Percentiles rank a stretch among this genome's conserved stretches.
These are phyloP conservation scores for Mya arenaria DNA, from an alignment of 1,140 invertebrate genomes.

Conservation along the genomic window DNA sequence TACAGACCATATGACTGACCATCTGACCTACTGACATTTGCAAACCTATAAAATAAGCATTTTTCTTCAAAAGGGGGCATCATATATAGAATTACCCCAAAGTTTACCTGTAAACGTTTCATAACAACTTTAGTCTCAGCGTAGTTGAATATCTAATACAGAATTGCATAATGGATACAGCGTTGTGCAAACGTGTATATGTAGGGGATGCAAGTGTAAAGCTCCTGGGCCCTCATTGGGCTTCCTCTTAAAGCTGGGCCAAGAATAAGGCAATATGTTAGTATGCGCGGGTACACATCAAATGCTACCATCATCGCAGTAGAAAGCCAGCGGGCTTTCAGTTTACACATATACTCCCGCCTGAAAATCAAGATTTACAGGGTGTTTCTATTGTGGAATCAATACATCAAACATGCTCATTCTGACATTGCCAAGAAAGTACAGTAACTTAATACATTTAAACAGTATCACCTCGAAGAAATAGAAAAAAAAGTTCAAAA, in stretches of 20 bases:
- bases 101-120: conserved; percentile 2
- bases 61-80: too few relatives aligned
- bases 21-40: too few relatives aligned
- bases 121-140: conserved; percentile 22
- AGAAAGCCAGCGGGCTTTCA: conserved; percentile 8
- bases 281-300: conserved; percentile 36
- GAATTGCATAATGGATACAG: background rate
- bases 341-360: conserved; percentile 8
- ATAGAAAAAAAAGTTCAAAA: too few relatives aligned
- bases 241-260: background rate
- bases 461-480: too few relatives aligned
- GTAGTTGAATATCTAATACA: conserved; percentile 17
- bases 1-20: too few relatives aligned
- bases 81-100: too few relatives aligned
- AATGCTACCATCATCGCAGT: conserved; percentile 11
- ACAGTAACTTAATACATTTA: too few relatives aligned
- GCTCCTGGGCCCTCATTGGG: background rate
- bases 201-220: conserved; percentile 35
- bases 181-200: conserved; percentile 27
- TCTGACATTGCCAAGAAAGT: too few relatives aligned
- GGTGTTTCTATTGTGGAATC: too few relatives aligned
- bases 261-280: conserved; percentile 19
- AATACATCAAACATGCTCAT: too few relatives aligned
- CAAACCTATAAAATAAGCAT: too few relatives aligned
- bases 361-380: too few relatives aligned